Percentiles rank a stretch among this genome's conserved stretches.
phyloP scores from a whole-genome alignment of 2,888 invertebrate species.

The Coronaproctus castanopsis region DNA sequence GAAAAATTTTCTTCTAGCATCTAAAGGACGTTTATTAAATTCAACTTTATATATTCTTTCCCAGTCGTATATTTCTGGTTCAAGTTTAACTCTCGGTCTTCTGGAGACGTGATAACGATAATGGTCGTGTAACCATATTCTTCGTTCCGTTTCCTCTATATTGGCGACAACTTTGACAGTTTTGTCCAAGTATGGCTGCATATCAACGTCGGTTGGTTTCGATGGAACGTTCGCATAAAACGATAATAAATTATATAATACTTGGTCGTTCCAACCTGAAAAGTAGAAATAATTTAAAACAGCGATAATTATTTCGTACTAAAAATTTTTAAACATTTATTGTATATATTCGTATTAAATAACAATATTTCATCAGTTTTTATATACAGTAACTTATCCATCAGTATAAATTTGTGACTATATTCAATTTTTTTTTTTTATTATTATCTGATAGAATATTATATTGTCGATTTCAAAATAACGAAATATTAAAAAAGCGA shows the following conservation, averaged over 20 bases:
- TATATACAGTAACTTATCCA: too few species aligned
- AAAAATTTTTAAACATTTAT: not conserved
- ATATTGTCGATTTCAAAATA: too few species aligned
- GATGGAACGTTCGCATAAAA: conserved; percentile 51
- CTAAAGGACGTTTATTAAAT: conserved; percentile 43
- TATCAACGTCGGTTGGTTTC: conserved; percentile 35
- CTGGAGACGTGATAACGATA: conserved; percentile 34
- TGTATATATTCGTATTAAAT: not conserved
- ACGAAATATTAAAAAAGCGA: too few species aligned
- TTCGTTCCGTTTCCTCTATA: conserved; percentile 41
- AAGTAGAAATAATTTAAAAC: not conserved
- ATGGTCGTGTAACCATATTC: conserved; percentile 44
- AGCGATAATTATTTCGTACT: too few species aligned
- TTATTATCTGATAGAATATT: too few species aligned
- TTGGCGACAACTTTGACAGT: conserved; percentile 39
- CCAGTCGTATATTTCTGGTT: conserved; percentile 58
- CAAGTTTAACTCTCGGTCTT: conserved; percentile 22
- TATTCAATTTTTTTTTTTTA: too few species aligned
- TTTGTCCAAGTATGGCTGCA: conserved; percentile 52
- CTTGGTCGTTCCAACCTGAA: conserved; percentile 55
- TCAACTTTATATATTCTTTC: conserved; percentile 56
- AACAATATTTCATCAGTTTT: too few species aligned
- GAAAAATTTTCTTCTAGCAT: conserved; percentile 47
- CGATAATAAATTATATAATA: conserved; percentile 47
- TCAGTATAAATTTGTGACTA: too few species aligned